phyloP scores from a whole-genome alignment of 2,113 vertebrate genomes.

The Lepidothrix coronata region DNA sequence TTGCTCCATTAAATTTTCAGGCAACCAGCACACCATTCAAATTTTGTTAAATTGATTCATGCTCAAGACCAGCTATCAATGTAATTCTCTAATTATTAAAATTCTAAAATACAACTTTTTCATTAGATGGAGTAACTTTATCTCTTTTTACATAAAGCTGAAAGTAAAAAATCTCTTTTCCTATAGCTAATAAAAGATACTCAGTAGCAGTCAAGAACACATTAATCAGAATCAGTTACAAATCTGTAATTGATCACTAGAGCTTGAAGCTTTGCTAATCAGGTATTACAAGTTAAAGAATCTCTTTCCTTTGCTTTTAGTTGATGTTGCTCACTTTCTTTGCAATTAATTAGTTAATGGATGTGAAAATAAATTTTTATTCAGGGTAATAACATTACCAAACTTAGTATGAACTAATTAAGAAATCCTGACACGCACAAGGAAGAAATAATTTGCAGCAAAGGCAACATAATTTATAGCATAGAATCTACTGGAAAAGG shows the following conservation, averaged over 20 bases:
- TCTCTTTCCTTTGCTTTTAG: neutral
- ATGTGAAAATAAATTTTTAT: neutral
- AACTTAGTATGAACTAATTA: neutral
- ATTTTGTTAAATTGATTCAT: neutral
- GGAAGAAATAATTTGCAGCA: neutral
- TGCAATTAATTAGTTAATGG: neutral
- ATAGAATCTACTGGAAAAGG: neutral
- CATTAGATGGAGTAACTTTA: neutral
- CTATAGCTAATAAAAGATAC: neutral
- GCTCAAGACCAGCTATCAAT: neutral
- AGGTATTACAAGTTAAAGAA: neutral
- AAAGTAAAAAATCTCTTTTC: neutral
- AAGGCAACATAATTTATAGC: neutral
- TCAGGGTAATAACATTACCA: neutral
- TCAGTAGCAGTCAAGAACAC: neutral
- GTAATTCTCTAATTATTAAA: neutral
- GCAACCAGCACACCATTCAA: neutral
- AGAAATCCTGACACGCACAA: neutral
- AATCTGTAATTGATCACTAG: neutral
- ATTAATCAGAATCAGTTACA: neutral
- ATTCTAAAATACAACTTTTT: neutral
- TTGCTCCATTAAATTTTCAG: neutral
- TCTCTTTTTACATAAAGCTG: neutral
- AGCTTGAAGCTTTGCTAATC: neutral
- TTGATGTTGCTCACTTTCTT: neutral